Base-by-base conservation (phyloP, 2,888 invertebrate genomes). In the Oscheius sp. region DNA sequence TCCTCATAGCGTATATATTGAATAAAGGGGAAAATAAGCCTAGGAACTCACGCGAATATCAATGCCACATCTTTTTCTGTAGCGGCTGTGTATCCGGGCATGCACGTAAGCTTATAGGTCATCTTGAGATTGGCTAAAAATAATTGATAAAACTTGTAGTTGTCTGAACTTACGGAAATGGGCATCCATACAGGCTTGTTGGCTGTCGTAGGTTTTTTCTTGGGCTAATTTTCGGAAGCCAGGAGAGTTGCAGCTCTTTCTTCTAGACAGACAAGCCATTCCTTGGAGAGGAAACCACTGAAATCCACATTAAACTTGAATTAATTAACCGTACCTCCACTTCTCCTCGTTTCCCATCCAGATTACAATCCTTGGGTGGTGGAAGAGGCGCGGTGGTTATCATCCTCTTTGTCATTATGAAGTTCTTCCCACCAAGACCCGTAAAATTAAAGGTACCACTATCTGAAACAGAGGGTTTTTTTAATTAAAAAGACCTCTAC, bases 361-460 rank as follows among this genome's bases (percentile, higher is more conserved):
- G 2, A 55, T 72, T 72, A 18, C 72, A 72, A 41, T 72, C 72
- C 21, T 45, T 45, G 1, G 72, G 72, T 29, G 56, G 25, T 13
- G 56, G 55, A 41, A 55, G 18, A 1, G 72, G 72, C 2, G 56
- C 23, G 7, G 46, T 45, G 41, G 72, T 72, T 12, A 53, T n/a
- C 63, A 59, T 56, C 29, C 52, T 64, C 56, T 55, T 46, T 9
- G 49, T 13, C 23, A 66, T 18, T 35, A 55, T 13, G 13, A 45
- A 35, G 43, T 45, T 66, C 29, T 43, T 27, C n/a, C 72, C 72
- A 13, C 72, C 72, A 6, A 72, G 46, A n/a, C 72, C 72, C 13
- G 72, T 64, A 25, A 66, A 72, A 43, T 72, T 72, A 35, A 72
- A 72, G 16, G 23, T 16, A 1, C 72, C 72, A n/a, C 64, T 35